Percentiles rank a stretch among this genome's conserved stretches.
These are phyloP conservation scores for Anguilla pacifica DNA, from an alignment of 2,797 vertebrate species.

Conservation along the genomic window DNA sequence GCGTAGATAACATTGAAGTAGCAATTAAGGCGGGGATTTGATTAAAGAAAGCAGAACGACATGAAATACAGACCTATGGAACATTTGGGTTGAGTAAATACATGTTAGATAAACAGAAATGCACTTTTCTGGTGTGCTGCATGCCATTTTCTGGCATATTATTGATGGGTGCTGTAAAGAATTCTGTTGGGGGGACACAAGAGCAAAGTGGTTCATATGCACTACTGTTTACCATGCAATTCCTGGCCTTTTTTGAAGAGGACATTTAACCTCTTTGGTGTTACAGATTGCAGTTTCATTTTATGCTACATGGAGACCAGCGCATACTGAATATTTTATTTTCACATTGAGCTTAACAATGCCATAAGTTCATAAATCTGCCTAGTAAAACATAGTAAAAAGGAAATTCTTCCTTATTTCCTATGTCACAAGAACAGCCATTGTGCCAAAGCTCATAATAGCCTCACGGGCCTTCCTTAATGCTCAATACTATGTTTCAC, in stretches of 20 bases:
- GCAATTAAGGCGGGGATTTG: background rate
- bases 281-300: background rate
- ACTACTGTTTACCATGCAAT: background rate
- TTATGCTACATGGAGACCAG: background rate
- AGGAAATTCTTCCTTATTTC: background rate
- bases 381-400: background rate
- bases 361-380: background rate
- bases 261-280: background rate
- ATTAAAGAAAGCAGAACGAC: background rate
- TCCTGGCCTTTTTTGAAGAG: background rate
- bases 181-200: background rate
- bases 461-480: background rate
- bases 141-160: background rate
- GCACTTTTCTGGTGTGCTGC: background rate
- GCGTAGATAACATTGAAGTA: conserved; percentile 3
- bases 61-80: background rate
- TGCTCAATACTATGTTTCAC: background rate
- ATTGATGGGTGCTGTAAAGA: background rate
- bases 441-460: background rate
- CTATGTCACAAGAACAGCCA: background rate
- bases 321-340: background rate
- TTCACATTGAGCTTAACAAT: background rate
- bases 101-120: background rate
- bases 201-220: background rate
- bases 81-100: background rate